Conservation (phyloP, 2,888 invertebrate species). For the Drosophila cracens region DNA sequence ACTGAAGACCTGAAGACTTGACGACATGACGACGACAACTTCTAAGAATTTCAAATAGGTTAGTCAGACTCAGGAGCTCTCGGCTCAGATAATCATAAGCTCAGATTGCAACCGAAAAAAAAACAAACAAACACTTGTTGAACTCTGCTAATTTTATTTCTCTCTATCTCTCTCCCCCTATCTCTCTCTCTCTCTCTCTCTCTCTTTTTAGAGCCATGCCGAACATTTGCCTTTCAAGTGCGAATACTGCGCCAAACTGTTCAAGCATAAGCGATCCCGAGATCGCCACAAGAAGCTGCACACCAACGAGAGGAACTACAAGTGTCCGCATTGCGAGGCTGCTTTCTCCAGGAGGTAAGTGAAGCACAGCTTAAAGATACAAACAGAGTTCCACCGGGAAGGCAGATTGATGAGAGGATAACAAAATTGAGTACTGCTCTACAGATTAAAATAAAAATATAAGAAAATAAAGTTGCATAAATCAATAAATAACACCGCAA, state of each 20-base stretch:
- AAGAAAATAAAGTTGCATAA: not conserved
- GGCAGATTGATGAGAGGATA: not conserved
- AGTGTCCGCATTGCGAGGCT: slow-evolving; percentile 95
- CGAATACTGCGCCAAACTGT: slow-evolving; percentile 95
- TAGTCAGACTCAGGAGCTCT: slow-evolving; percentile 36
- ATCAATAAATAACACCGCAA: not conserved
- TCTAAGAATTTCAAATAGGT: slow-evolving; percentile 77
- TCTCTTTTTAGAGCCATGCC: slow-evolving; percentile 88
- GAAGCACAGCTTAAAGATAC: not conserved
- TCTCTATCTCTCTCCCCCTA: not conserved
- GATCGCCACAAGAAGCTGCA: slow-evolving; percentile 97
- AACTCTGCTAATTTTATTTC: slow-evolving; percentile 7
- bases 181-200: not conserved
- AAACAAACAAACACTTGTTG: slow-evolving; percentile 29
- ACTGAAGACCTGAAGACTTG: slow-evolving; percentile 25
- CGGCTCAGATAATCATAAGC: slow-evolving; percentile 30
- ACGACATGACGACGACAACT: slow-evolving; percentile 55
- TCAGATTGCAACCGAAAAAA: slow-evolving; percentile 33
- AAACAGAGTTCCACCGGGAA: not conserved
- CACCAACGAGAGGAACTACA: slow-evolving; percentile 95
- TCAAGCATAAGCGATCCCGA: slow-evolving; percentile 97
- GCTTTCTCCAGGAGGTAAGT: slow-evolving; percentile 95
- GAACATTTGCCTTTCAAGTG: slow-evolving; percentile 97
- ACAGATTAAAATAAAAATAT: not conserved
- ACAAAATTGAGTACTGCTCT: not conserved